Base-by-base conservation (phyloP, 2,888 invertebrate species). In the Drosophila eohydei region DNA sequence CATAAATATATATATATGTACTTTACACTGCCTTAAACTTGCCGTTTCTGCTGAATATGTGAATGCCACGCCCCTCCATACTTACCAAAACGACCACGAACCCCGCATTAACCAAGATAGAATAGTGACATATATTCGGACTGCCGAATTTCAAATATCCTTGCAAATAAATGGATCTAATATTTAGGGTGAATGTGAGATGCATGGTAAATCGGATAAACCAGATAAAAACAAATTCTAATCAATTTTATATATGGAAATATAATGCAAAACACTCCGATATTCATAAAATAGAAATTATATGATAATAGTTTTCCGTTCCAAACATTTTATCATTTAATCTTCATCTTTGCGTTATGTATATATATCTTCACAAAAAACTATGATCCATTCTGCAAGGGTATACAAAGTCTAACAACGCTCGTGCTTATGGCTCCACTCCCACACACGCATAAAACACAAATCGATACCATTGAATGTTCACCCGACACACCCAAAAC, bases 11-110 rank as follows among this genome's bases (percentile, higher is more conserved):
- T 67, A 83, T 78, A 71, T 78, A 68, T 82, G 73, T 85, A 88
- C 82, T 89, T 82, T 88, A 86, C 86, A 86, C 86, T 86, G 86
- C 86, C 86, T 87, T 87, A 87, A 90, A 90, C 87, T 90, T 90
- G 86, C 86, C 86, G 86, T 90, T 88, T 90, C 90, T 90, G 86
- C 86, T 87, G 86, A 87, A 86, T 82, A 82, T 88, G 86, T 86
- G 83, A 87, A 90, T 80, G 83, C 86, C 83, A 88, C 90, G 83
- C 77, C 77, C 71, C 81, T 34, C 56, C 67, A 65, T 51, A 58
- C 48, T 55, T 26, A 44, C 40, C 36, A n/a, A 61, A 46, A 38
- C n/a, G 38, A 58, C 41, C 62, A 50, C 43, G 32, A 51, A 63
- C 11, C 50, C 51, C 40, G 60, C 46, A 38, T 40, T 55, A 30